A percentile compares a stretch with the other conserved stretches of the same genome.
These are phyloP conservation scores for Hypothenemus hampei DNA, from an alignment of 1,140 invertebrate species.

Conservation along the genomic window DNA sequence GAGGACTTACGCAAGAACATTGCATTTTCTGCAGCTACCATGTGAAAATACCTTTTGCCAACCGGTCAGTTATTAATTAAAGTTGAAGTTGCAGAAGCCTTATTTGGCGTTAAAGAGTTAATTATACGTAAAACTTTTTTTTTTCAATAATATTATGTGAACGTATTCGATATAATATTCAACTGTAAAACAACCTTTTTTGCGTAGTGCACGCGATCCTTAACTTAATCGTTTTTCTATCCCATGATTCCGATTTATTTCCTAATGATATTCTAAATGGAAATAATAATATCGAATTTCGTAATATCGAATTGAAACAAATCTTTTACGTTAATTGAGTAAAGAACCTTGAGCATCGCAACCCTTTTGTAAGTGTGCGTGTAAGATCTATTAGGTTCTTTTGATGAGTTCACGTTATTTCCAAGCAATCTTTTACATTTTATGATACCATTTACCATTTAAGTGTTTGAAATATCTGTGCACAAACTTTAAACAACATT, in stretches of 20 bases:
- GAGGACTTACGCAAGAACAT: too few species aligned
- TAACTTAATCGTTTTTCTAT: not conserved
- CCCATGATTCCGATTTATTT: constrained; percentile 5
- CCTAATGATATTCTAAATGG: constrained; percentile 15
- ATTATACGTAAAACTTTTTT: not conserved
- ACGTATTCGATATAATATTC: not conserved
- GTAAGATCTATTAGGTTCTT: too few species aligned
- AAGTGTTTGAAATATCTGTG: too few species aligned
- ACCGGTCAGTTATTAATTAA: not conserved
- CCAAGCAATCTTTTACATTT: too few species aligned
- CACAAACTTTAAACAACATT: too few species aligned
- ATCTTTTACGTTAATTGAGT: constrained; percentile 10
- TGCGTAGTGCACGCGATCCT: not conserved
- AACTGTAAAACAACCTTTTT: not conserved
- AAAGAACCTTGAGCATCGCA: constrained; percentile 8
- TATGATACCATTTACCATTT: too few species aligned
- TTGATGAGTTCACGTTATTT: too few species aligned
- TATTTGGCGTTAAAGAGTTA: not conserved
- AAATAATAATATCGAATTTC: constrained; percentile 7
- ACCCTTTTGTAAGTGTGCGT: constrained; percentile 6
- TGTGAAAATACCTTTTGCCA: too few species aligned
- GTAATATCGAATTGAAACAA: constrained; percentile 7
- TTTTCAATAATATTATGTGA: not conserved
- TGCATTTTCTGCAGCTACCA: too few species aligned
- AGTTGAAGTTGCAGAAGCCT: not conserved